phyloP scores from a whole-genome alignment of 2,888 invertebrate genomes.

The Nymphalis c-album region DNA sequence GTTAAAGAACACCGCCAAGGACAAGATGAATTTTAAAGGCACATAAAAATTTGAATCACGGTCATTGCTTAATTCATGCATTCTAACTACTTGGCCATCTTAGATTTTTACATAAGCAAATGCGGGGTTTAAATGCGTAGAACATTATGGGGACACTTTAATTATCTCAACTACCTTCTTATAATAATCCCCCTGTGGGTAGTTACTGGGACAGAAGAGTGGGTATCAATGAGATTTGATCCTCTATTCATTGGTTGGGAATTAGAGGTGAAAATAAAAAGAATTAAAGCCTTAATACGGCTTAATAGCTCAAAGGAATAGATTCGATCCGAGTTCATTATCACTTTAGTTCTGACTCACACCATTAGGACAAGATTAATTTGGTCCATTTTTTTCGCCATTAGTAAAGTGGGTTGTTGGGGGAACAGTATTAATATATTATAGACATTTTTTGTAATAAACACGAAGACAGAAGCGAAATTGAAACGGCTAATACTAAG shows the following conservation, averaged over 20 bases:
- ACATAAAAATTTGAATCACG: no score
- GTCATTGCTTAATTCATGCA: no score
- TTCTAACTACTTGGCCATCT: no score
- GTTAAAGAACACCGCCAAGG: no score
- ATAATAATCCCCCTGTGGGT: conserved; percentile 52
- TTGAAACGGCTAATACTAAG: no score
- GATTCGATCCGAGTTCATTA: conserved; percentile 4
- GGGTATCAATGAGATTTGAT: conserved; percentile 1
- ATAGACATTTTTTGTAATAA: no score
- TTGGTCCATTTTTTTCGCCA: not conserved
- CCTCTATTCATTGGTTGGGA: conserved; percentile 6
- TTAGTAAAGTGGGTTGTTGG: no score
- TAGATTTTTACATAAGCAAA: not conserved
- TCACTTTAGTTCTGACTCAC: not conserved
- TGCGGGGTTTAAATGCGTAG: not conserved
- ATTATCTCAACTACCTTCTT: conserved; percentile 55
- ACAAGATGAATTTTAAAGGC: no score
- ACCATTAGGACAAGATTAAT: not conserved
- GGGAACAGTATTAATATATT: no score
- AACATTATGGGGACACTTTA: conserved; percentile 50
- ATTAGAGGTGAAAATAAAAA: not conserved
- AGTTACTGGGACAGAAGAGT: conserved; percentile 38
- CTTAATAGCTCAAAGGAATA: conserved; percentile 2
- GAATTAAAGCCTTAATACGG: not conserved
- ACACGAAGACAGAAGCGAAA: no score